Conservation (phyloP, 2,113 vertebrate genomes). For the Scolopax mira region DNA sequence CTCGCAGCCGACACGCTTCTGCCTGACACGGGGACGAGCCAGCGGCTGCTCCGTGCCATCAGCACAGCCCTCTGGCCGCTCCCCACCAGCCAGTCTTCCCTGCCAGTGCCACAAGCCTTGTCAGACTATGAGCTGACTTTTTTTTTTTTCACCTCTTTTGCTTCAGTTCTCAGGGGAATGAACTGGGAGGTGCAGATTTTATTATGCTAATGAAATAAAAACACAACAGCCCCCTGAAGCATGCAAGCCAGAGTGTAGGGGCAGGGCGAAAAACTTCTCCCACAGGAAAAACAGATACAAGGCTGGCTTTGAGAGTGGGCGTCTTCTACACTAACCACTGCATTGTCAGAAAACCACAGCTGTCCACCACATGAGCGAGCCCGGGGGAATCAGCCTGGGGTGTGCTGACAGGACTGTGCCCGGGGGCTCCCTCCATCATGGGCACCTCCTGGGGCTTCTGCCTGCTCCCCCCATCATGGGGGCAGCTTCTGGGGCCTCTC, state of each 20-base stretch:
- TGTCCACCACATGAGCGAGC: constrained; percentile 54
- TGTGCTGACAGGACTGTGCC: background rate
- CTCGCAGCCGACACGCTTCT: background rate
- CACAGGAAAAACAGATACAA: constrained; percentile 56
- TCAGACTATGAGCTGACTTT: fast-evolving
- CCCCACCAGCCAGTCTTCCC: background rate
- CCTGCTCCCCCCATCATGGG: too few species aligned
- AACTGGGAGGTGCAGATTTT: constrained; percentile 39
- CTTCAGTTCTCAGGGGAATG: background rate
- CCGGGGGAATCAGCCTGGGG: background rate
- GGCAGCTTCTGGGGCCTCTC: background rate
- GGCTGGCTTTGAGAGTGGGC: constrained; percentile 44
- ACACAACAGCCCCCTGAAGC: constrained; percentile 5
- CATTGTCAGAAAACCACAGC: constrained; percentile 41
- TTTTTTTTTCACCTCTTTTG: background rate
- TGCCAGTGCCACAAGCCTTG: background rate
- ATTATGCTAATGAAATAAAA: constrained; percentile 29
- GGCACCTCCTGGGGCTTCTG: background rate
- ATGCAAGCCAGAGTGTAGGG: background rate
- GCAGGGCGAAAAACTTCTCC: constrained; percentile 39
- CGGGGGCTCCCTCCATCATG: background rate
- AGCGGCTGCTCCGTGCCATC: background rate
- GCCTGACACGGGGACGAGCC: background rate
- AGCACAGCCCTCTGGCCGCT: background rate
- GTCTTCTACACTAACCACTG: background rate